Evolutionary conservation across 2,888 invertebrate genomes (phyloP), one percentile per base, ranked within the genome.

Genomic region (Crocallis elinguaria): DNA sequence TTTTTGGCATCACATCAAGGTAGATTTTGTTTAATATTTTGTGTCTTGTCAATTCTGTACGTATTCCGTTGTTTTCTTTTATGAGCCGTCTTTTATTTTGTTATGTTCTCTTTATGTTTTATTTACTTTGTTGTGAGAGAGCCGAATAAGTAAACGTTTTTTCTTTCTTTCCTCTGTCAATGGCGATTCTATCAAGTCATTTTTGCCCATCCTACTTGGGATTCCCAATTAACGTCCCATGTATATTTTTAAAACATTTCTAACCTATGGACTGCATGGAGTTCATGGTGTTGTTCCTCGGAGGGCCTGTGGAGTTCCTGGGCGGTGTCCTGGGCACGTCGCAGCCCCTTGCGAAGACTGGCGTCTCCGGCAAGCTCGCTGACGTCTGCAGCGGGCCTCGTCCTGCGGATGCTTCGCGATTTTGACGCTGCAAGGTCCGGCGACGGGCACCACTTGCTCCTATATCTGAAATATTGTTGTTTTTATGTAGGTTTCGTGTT

Each of bases 361-460:
- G 96, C 0, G 97, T 97, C 88, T 97, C 97, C n/a, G 97, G 97
- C 52, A 97, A 89, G 72, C 96, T 96, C 66, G 96, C 96, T 0
- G 96, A 96, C 2, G 96, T 96, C 82, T 96, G 96, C 81, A 96
- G 77, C 60, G 93, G 93, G 38, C 94, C 94, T 42, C 94, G 93
- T 35, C 93, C 92, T 0, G 70, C 68, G 0, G 76, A 74, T 2
- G 75, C 57, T 12, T 92, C 92, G 19, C 91, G 83, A 57, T 72
- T 85, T 57, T 92, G 92, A 21, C 92, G 86, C 66, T 92, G 93
- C 23, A 92, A 71, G 1, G 93, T 92, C 17, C 93, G 81, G 0
- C 92, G 86, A 9, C 93, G 81, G 1, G 90, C 91, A 0, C 92
- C 90, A 51, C 84, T 89, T 0, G 85, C 85, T 27, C 86, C 85